A percentile compares a stretch with the other conserved stretches of the same genome.
Evolutionary conservation across 2,888 invertebrate species (phyloP).

Genomic region (Elysia crispata): DNA sequence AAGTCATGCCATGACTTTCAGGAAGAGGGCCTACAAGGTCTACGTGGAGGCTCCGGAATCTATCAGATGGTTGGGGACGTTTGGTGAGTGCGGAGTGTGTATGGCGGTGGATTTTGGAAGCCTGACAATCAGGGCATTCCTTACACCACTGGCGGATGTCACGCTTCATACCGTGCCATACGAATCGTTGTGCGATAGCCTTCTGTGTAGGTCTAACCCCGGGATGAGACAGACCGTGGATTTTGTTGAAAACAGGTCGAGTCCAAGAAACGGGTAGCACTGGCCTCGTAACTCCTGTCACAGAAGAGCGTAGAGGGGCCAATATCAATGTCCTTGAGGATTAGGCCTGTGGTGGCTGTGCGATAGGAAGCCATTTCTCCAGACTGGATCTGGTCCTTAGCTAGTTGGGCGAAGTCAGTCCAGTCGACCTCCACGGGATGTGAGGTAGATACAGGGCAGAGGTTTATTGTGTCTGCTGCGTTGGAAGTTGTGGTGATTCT

Average conservation of each 20-base stretch:
- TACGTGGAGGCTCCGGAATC: constrained; percentile 38
- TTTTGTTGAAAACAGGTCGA: constrained; percentile 28
- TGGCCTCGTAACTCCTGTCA: too few species aligned
- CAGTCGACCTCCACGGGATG: too few species aligned
- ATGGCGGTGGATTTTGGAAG: constrained; percentile 39
- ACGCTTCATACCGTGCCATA: constrained; percentile 43
- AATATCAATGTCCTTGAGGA: too few species aligned
- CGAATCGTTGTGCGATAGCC: constrained; percentile 42
- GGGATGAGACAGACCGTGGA: constrained; percentile 40
- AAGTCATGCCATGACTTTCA: constrained; percentile 40
- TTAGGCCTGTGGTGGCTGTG: too few species aligned
- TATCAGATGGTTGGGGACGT: constrained; percentile 17
- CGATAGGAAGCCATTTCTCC: too few species aligned
- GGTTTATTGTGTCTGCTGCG: too few species aligned
- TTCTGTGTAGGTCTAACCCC: constrained; percentile 35
- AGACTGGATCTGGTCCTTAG: too few species aligned
- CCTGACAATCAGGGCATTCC: constrained; percentile 37
- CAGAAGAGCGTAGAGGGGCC: too few species aligned
- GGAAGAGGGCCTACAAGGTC: constrained; percentile 44
- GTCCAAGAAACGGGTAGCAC: constrained; percentile 38
- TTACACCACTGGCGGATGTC: constrained; percentile 41
- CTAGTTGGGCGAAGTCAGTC: too few species aligned
- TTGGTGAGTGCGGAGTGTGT: constrained; percentile 27
- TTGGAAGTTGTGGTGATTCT: too few species aligned
- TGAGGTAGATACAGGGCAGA: too few species aligned